These are phyloP conservation scores for Pyrochroa serraticornis DNA, from an alignment of 2,888 invertebrate species.

Conservation along the genomic window DNA sequence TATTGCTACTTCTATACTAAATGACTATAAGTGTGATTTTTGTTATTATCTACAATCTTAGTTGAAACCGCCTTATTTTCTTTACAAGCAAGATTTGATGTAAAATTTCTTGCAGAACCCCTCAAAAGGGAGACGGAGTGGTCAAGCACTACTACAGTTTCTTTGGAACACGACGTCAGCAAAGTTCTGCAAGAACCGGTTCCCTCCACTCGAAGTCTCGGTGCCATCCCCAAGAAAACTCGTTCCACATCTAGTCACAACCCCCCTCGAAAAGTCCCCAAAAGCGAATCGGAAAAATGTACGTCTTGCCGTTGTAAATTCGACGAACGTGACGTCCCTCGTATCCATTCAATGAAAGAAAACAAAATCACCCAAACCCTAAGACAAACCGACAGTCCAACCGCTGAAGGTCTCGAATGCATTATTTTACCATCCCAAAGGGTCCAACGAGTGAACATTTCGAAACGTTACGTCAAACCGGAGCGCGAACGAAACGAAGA, in stretches of 20 bases:
- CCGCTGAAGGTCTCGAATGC: constrained; percentile 51
- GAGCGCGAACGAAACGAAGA: constrained; percentile 50
- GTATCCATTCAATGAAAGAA: constrained; percentile 47
- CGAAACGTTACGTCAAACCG: constrained; percentile 18
- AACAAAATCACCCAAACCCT: constrained; percentile 49
- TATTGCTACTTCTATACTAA: too few species aligned
- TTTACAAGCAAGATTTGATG: too few species aligned
- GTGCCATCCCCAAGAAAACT: constrained; percentile 73
- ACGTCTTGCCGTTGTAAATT: constrained; percentile 44
- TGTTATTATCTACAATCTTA: too few species aligned
- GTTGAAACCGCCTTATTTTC: too few species aligned
- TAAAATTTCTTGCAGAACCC: constrained; percentile 49
- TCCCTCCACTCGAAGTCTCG: constrained; percentile 64
- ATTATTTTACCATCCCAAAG: constrained; percentile 58
- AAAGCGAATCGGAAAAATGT: constrained; percentile 53
- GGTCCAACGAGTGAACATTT: constrained; percentile 16
- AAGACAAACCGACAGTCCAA: constrained; percentile 39
- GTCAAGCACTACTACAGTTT: constrained; percentile 56
- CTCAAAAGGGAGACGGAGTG: constrained; percentile 61
- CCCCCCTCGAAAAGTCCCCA: constrained; percentile 44
- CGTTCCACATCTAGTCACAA: constrained; percentile 32
- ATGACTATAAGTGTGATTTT: too few species aligned
- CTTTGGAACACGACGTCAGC: constrained; percentile 60
- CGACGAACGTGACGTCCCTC: constrained; percentile 31
- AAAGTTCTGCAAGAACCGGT: constrained; percentile 61